Evolutionary conservation across 2,797 vertebrate genomes (phyloP).

Genomic region (Odontamblyopus rebecca): DNA sequence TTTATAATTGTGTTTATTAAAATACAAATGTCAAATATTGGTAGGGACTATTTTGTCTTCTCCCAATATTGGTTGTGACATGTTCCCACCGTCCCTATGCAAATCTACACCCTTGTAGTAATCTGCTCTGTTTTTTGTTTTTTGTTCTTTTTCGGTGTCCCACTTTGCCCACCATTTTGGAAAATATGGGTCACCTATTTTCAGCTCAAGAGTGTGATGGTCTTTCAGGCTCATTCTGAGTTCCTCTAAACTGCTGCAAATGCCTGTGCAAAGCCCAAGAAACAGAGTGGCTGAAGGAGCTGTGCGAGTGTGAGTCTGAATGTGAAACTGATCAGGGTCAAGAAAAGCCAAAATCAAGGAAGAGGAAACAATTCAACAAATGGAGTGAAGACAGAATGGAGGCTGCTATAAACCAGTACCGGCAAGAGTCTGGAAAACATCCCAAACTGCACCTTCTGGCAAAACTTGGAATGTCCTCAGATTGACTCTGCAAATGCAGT

Average conservation of each 20-base stretch:
- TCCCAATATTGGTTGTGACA: too few relatives aligned
- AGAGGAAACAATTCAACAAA: not conserved
- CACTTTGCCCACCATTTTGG: not conserved
- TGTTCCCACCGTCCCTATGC: too few relatives aligned
- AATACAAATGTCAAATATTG: too few relatives aligned
- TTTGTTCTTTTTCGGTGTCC: not conserved
- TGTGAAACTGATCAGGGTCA: not conserved
- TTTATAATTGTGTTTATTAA: too few relatives aligned
- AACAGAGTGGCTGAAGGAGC: not conserved
- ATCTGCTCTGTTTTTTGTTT: not conserved
- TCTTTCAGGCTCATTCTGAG: not conserved
- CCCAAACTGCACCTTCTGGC: not conserved
- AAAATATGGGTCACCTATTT: constrained; percentile 7
- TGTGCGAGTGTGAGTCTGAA: not conserved
- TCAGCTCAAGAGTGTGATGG: not conserved
- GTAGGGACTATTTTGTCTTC: too few relatives aligned
- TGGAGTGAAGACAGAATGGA: not conserved
- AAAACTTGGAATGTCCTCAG: constrained; percentile 5
- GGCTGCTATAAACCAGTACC: not conserved
- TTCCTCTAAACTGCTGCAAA: not conserved
- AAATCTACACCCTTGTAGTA: not conserved
- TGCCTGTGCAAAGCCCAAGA: not conserved
- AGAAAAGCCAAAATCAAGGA: not conserved
- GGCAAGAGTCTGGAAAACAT: not conserved
- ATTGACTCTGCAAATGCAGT: constrained; percentile 3